Evolutionary conservation across 2,888 invertebrate species (phyloP).

Genomic region (Pyrrhia umbra): DNA sequence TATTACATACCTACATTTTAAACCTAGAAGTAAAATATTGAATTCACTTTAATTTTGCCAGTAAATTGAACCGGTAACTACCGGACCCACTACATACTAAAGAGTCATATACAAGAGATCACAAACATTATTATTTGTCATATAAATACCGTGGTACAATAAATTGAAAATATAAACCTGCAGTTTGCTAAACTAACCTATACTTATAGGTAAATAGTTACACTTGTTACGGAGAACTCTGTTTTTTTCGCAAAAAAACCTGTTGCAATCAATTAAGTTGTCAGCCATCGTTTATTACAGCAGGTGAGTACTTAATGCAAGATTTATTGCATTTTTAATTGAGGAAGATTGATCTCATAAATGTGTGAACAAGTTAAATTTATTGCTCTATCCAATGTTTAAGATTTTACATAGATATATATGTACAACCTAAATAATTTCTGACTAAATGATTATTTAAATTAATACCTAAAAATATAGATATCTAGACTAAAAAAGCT

Average conservation of each 20-base stretch:
- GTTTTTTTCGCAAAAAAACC: constrained; percentile 8
- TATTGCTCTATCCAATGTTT: constrained; percentile 29
- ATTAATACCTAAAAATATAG: neutral
- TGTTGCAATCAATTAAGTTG: constrained; percentile 1
- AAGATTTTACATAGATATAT: constrained; percentile 12
- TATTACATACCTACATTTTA: too few species aligned
- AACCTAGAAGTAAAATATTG: too few species aligned
- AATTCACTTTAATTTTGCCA: too few species aligned
- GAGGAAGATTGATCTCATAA: constrained; percentile 29
- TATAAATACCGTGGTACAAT: too few species aligned
- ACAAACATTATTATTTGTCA: too few species aligned
- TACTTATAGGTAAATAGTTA: neutral
- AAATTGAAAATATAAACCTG: too few species aligned
- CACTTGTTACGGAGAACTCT: constrained; percentile 15
- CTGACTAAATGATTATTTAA: neutral
- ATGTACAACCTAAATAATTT: neutral
- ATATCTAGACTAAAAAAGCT: neutral
- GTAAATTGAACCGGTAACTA: too few species aligned
- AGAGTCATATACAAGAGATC: too few species aligned
- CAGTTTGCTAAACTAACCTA: too few species aligned
- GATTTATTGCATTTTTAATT: constrained; percentile 32
- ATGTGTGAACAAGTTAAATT: constrained; percentile 30
- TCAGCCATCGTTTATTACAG: neutral
- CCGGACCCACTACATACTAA: too few species aligned
- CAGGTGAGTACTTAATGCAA: constrained; percentile 11